These are phyloP conservation scores for Pomatorhinus ruficollis DNA, from an alignment of 2,113 vertebrate species.

Conservation along the genomic window DNA sequence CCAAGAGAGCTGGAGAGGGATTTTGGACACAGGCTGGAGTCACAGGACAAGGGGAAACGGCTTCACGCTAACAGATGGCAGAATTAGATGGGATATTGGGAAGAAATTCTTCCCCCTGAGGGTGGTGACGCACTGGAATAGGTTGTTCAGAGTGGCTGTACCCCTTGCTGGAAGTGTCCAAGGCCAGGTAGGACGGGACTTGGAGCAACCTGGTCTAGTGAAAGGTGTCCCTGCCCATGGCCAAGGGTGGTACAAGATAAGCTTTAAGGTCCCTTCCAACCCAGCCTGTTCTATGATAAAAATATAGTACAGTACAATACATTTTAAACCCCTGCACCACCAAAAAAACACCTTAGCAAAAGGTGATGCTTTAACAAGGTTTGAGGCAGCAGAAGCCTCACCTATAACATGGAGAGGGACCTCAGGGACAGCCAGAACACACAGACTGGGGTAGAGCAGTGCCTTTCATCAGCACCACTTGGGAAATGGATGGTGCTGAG, in stretches of 20 bases:
- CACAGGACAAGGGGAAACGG: neutral
- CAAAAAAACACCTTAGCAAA: neutral
- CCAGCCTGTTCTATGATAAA: neutral
- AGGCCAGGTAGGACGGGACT: neutral
- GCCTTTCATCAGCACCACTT: neutral
- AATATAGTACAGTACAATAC: neutral
- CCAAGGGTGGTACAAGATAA: no score
- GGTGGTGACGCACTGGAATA: neutral
- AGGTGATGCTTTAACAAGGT: neutral
- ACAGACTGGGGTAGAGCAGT: accelerated
- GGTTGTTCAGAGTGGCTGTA: neutral
- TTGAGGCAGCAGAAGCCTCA: neutral
- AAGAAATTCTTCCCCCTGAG: neutral
- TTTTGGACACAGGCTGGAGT: neutral
- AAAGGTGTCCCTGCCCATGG: neutral
- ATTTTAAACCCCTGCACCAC: neutral
- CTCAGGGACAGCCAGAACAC: neutral
- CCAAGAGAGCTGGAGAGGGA: neutral
- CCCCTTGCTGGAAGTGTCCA: neutral
- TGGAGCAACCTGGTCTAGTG: neutral
- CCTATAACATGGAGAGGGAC: neutral
- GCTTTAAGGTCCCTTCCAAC: neutral
- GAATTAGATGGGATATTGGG: neutral
- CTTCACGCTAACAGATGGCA: neutral
- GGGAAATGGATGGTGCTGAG: neutral